Evolutionary conservation across 1,140 invertebrate genomes (phyloP).

Genomic region (Hylyphantes graminicola): DNA sequence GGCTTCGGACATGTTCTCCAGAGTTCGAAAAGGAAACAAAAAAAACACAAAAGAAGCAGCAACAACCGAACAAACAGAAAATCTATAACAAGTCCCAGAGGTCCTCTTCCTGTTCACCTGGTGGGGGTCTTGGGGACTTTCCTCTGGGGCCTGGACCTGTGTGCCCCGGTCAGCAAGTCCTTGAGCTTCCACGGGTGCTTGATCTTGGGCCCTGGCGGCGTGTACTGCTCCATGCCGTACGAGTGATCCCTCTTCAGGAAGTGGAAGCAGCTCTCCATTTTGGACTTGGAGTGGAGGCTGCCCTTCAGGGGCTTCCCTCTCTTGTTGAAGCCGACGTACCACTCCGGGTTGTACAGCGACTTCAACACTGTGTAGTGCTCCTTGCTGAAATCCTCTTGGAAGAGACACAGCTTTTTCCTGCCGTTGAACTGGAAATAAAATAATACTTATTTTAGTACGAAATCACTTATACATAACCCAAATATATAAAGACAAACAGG

Average conservation of each 20-base stretch:
- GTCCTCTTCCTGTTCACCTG: slow-evolving; percentile 22
- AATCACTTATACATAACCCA: too few relatives aligned
- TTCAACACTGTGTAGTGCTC: slow-evolving; percentile 49
- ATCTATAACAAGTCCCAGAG: neutral
- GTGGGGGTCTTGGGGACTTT: slow-evolving; percentile 46
- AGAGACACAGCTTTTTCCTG: slow-evolving; percentile 39
- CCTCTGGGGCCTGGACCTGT: slow-evolving; percentile 4
- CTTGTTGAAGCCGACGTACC: slow-evolving; percentile 54
- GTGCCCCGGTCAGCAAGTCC: slow-evolving; percentile 30
- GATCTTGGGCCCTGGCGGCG: slow-evolving; percentile 23
- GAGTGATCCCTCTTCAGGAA: slow-evolving; percentile 47
- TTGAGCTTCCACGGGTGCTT: slow-evolving; percentile 44
- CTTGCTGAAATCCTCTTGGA: slow-evolving; percentile 37
- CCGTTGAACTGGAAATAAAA: slow-evolving; percentile 48
- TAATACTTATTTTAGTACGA: neutral
- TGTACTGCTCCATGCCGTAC: slow-evolving; percentile 10
- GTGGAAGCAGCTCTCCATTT: slow-evolving; percentile 24
- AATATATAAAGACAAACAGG: too few relatives aligned
- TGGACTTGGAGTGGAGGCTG: slow-evolving; percentile 2
- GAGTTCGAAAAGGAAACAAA: slow-evolving; percentile 28
- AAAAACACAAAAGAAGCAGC: slow-evolving; percentile 16
- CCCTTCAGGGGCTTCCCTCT: slow-evolving; percentile 49
- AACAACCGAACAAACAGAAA: slow-evolving; percentile 34
- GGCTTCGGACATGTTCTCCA: neutral
- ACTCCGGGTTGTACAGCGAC: slow-evolving; percentile 27